A percentile compares a stretch with the other conserved stretches of the same genome.
Evolutionary conservation across 2,113 vertebrate species (phyloP).

Genomic region (Laterallus jamaicensis): DNA sequence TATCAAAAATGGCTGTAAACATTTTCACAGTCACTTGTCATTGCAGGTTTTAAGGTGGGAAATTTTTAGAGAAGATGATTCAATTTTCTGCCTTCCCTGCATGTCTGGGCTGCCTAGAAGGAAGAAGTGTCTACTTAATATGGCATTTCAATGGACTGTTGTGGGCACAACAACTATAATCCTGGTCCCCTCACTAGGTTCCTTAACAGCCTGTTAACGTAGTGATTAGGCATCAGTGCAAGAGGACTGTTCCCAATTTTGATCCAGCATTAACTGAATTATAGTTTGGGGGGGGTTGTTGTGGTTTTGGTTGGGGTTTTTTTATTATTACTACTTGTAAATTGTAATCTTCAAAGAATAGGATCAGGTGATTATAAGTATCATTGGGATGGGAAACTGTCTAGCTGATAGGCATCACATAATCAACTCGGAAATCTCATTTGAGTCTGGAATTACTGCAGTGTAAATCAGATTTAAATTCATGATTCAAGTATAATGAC

Average conservation of each 20-base stretch:
- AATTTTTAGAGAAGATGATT: background rate
- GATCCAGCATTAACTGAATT: background rate
- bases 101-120: background rate
- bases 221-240: background rate
- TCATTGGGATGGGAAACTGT: background rate
- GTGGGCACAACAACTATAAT: background rate
- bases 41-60: slow-evolving; percentile 24
- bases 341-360: background rate
- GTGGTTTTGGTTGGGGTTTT: background rate
- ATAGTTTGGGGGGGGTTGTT: fast-evolving
- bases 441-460: slow-evolving; percentile 1
- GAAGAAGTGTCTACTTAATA: background rate
- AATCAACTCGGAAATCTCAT: background rate
- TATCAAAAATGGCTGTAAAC: slow-evolving; percentile 52
- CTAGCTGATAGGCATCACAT: background rate
- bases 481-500: background rate
- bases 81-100: background rate
- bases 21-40: slow-evolving; percentile 53
- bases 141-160: background rate
- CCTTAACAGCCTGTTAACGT: background rate
- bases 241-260: background rate
- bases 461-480: slow-evolving; percentile 27
- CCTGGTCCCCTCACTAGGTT: background rate
- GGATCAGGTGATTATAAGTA: background rate
- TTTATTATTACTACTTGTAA: background rate